phyloP scores from a whole-genome alignment of 2,888 invertebrate genomes.

The Euproctis similis region DNA sequence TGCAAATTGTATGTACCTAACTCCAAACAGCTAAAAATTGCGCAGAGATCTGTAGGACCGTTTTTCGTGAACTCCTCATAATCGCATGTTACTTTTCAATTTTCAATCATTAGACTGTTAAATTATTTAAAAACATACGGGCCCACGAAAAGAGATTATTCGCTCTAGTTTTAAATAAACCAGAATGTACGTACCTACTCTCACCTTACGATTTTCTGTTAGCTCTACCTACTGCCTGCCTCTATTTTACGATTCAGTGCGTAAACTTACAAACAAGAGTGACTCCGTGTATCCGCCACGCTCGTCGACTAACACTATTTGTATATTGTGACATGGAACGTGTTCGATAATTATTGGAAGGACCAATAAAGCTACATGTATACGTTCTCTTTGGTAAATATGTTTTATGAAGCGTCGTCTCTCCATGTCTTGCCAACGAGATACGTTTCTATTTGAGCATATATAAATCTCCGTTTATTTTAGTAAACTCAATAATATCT shows the following conservation, averaged over 20 bases:
- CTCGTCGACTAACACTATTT: conserved; percentile 65
- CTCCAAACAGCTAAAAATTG: too few relatives aligned
- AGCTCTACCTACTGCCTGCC: conserved; percentile 67
- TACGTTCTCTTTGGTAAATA: conserved; percentile 65
- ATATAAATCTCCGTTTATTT: conserved; percentile 59
- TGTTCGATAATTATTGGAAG: conserved; percentile 76
- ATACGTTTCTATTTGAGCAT: conserved; percentile 71
- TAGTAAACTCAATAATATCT: conserved; percentile 34
- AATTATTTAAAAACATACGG: conserved; percentile 5
- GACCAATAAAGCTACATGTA: conserved; percentile 71
- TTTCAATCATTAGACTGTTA: too few relatives aligned
- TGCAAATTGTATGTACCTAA: too few relatives aligned
- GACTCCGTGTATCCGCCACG: conserved; percentile 53
- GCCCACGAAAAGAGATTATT: conserved; percentile 20
- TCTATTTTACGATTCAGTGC: conserved; percentile 63
- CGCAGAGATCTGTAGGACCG: too few relatives aligned
- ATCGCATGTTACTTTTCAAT: too few relatives aligned
- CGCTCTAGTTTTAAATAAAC: conserved; percentile 27
- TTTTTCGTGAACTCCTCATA: too few relatives aligned
- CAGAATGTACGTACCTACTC: conserved; percentile 39
- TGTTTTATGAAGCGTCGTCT: conserved; percentile 62
- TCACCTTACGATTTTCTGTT: conserved; percentile 57
- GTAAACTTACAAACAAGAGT: conserved; percentile 63
- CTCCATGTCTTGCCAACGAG: conserved; percentile 36
- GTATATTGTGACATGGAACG: conserved; percentile 73